Evolutionary conservation across 2,113 vertebrate genomes (phyloP), one percentile per base, ranked within the genome.

Genomic region (Neolamprologus cancellatus): DNA sequence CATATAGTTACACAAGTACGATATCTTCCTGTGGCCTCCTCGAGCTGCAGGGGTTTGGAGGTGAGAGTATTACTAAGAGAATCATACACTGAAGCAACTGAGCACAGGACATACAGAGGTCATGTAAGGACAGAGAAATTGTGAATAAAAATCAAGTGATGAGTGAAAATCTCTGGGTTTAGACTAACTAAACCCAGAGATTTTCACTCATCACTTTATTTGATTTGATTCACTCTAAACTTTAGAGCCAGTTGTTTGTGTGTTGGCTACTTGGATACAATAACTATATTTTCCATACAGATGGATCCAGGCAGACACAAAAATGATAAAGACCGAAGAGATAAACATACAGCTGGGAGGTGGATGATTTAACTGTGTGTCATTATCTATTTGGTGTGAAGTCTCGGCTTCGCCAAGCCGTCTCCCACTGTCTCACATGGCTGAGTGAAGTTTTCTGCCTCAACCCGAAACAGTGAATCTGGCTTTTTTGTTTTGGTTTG

Each of bases 331-430:
- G 57, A 81, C 28, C 7, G 20, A 25, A 48, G 48, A 59, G 81
- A 81, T 79, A 91, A 87, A 80, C 71, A 89, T 69, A 85, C 11
- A 89, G 55, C 28, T 57, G 64, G 79, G 81, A 88, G 55, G 25
- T 36, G 76, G 28, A 87, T 83, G 88, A 89, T 90, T 92, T 89
- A 91, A 84, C 50, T 23, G 4, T 59, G 48, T 90, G 84, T 92
- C 84, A 86, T 91, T 87, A 87, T 87, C 76, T 36, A 46, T 87
- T 82, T 50, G 71, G 46, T 36, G 76, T 84, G 81, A 82, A 57
- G 69, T 39, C 32, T 57, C 17, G 15, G 52, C 36, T 10, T 55
- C 15, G 54, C 79, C 89, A 92, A 87, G 89, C 59, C 18, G 50
- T 84, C 78, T 87, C 69, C 54, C 66, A 39, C 55, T 79, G 32